These are phyloP conservation scores for Oncorhynchus kisutch DNA, from an alignment of 2,113 vertebrate species.

Conservation along the genomic window DNA sequence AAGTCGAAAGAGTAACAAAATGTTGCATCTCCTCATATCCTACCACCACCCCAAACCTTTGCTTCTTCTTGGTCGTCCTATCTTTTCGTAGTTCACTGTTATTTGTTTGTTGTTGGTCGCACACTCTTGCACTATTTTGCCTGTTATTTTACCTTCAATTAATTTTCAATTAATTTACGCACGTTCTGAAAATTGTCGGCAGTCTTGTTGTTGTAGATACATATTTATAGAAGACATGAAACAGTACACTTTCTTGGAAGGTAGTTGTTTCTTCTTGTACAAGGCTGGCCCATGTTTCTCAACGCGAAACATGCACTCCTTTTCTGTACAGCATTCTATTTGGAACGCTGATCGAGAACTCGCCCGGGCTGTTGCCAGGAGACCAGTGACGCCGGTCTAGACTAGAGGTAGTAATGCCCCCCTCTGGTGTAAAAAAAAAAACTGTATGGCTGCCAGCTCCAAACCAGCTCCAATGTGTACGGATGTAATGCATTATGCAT, in stretches of 20 bases:
- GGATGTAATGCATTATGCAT: neutral
- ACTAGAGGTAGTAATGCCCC: slow-evolving; percentile 50
- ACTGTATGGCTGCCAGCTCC: neutral
- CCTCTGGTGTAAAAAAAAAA: slow-evolving; percentile 45
- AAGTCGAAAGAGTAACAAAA: neutral
- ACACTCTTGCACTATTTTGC: slow-evolving; percentile 21
- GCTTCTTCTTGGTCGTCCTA: slow-evolving; percentile 18
- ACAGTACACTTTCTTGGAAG: slow-evolving; percentile 32
- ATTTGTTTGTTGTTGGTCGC: neutral
- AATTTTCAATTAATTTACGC: slow-evolving; percentile 32
- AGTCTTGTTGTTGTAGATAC: neutral
- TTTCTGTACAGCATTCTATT: slow-evolving; percentile 27
- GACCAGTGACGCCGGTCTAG: slow-evolving; percentile 69
- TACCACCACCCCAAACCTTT: neutral
- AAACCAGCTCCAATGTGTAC: neutral
- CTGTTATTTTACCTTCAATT: slow-evolving; percentile 18
- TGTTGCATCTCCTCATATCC: slow-evolving; percentile 20
- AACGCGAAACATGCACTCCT: slow-evolving; percentile 28
- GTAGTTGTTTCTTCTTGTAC: slow-evolving; percentile 47
- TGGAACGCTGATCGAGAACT: slow-evolving; percentile 46
- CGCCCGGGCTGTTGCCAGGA: slow-evolving; percentile 69
- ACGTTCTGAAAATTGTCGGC: slow-evolving; percentile 17
- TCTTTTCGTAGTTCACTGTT: slow-evolving; percentile 13
- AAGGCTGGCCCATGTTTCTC: slow-evolving; percentile 64
- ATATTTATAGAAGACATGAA: slow-evolving; percentile 25